Base-by-base conservation (phyloP, 2,888 invertebrate species). In the Dioctria rufipes region DNA sequence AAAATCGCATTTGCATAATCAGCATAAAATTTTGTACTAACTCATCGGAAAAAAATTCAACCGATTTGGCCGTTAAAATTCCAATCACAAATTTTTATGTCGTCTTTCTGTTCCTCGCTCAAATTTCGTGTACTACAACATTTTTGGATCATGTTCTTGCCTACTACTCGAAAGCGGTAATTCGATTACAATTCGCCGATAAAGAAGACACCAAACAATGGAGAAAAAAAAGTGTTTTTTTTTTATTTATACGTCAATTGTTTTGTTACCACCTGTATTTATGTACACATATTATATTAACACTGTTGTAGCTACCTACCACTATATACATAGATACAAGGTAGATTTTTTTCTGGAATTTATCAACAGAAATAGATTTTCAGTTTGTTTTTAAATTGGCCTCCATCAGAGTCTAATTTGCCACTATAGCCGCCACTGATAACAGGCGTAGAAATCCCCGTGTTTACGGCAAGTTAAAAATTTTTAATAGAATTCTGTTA, bases 111-210 rank as follows among this genome's bases (percentile, higher is more conserved):
- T 69, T 37, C 51, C 1, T 25, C 25, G 49, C 49, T 69, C 69
- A 69, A 69, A 69, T 69, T 69, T 11, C 69, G 49, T 69, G 69
- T 69, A 69, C 37, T 69, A 69, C 69, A 69, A 69, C 69, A n/a
- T 69, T 69, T 54, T 49, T n/a, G 25, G 69, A 69, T 69, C 69
- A 51, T 69, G 69, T 69, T 69, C 51, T 25, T 25, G 25, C 25
- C 25, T 25, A 25, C 54, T 69, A 51, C 49, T 51, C 51, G 51
- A 37, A 54, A 37, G 69, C 40, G 25, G 25, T 25, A 25, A 25
- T 25, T 25, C 25, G 69, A 49, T 69, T 39, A 69, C 49, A 69
- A 69, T 69, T 69, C 49, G 69, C 54, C 69, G 49, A 69, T 69
- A 69, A 69, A 37, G 69, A 69, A 37, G 4, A 8, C n/a, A 54